Evolutionary conservation across 2,797 vertebrate species (phyloP).

Genomic region (Harpagifer antarcticus): DNA sequence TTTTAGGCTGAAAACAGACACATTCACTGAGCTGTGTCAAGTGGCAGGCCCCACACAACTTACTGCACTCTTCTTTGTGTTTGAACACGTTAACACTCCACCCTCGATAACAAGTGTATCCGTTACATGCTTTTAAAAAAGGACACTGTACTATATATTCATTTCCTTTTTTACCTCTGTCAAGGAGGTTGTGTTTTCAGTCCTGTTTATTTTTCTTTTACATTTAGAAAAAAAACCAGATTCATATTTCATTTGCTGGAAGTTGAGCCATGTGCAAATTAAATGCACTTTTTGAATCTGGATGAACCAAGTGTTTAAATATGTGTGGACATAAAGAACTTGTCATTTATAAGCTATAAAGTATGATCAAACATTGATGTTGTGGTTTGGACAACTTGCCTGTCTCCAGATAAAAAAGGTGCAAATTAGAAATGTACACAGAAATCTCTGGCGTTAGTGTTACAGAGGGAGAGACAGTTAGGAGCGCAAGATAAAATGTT

Average conservation of each 20-base stretch:
- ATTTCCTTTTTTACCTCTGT: too few relatives aligned
- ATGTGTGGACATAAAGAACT: not conserved
- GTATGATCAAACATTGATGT: not conserved
- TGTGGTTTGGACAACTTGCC: not conserved
- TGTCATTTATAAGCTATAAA: not conserved
- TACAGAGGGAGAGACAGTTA: too few relatives aligned
- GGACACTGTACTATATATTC: not conserved
- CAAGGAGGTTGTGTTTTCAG: not conserved
- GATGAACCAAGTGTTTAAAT: not conserved
- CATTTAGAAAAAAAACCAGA: not conserved
- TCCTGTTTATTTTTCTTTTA: too few relatives aligned
- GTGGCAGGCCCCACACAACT: not conserved
- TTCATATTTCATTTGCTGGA: not conserved
- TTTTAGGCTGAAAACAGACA: not conserved
- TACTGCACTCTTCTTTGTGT: not conserved
- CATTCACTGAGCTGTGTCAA: not conserved
- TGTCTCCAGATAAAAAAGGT: not conserved
- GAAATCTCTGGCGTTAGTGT: too few relatives aligned
- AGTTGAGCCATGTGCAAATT: not conserved
- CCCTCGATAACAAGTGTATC: not conserved
- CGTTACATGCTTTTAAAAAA: not conserved
- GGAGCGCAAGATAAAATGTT: too few relatives aligned
- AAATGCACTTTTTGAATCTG: not conserved
- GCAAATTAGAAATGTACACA: too few relatives aligned
- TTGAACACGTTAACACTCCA: slow-evolving; percentile 2